Conservation (phyloP, 23 tunicate species). For the Oikopleura dioica region DNA sequence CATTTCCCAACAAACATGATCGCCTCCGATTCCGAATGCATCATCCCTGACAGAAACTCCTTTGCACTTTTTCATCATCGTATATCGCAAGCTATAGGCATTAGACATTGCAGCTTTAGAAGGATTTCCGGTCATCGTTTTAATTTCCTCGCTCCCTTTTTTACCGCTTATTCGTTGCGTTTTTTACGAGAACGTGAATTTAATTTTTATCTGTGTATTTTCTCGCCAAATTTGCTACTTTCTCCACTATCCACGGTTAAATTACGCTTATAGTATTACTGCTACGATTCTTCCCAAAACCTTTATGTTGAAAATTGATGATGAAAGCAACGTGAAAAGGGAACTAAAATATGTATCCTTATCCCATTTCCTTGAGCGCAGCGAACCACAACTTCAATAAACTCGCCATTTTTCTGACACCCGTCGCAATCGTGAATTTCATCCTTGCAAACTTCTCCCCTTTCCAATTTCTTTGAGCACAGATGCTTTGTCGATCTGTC, state of each 20-base stretch:
- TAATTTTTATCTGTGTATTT: too few relatives aligned
- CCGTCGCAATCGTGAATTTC: neutral
- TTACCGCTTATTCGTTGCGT: too few relatives aligned
- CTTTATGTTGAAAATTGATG: neutral
- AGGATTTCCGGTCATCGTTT: too few relatives aligned
- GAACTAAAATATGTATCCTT: neutral
- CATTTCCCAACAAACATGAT: constrained; percentile 7
- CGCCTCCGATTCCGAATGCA: constrained; percentile 7
- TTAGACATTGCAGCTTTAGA: neutral
- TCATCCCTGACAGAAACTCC: neutral
- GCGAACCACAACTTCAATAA: constrained; percentile 5
- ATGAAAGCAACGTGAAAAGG: too few relatives aligned
- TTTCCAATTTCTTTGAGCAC: neutral
- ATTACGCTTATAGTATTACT: too few relatives aligned
- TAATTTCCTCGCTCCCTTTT: too few relatives aligned
- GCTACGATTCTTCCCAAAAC: too few relatives aligned
- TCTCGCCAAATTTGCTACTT: too few relatives aligned
- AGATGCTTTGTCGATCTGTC: neutral
- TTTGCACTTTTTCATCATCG: neutral
- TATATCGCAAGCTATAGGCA: neutral
- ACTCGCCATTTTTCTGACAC: neutral
- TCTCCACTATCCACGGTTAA: too few relatives aligned
- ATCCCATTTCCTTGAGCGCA: neutral
- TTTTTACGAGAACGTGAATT: too few relatives aligned
- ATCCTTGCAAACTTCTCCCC: constrained; percentile 1